A percentile compares a stretch with the other conserved stretches of the same genome.
Evolutionary conservation across 2,888 invertebrate genomes (phyloP).

Genomic region (Drosophila antonietae): DNA sequence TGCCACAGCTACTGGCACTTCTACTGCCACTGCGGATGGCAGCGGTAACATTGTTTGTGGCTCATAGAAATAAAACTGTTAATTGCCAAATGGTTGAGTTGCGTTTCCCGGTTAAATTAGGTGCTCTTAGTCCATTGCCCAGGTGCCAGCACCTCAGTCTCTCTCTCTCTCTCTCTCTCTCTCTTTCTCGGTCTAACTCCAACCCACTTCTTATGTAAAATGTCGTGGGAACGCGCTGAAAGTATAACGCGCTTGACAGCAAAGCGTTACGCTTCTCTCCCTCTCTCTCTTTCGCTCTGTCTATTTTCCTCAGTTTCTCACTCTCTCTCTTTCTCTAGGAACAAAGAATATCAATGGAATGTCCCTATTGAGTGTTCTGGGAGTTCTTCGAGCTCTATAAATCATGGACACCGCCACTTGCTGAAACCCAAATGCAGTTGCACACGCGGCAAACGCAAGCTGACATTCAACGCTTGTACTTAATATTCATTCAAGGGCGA

Average conservation of each 20-base stretch:
- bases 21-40: conserved; percentile 15
- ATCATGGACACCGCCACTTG: conserved; percentile 37
- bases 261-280: conserved; percentile 44
- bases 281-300: no score
- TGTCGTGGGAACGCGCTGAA: conserved; percentile 69
- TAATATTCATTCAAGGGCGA: conserved; percentile 65
- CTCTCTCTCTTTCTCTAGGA: conserved; percentile 3
- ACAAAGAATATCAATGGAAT: conserved; percentile 33
- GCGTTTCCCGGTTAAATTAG: conserved; percentile 68
- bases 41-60: conserved; percentile 70
- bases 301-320: no score
- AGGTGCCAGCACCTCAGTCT: conserved; percentile 23
- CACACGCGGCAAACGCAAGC: conserved; percentile 61
- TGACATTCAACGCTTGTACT: conserved; percentile 44
- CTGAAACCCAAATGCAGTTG: conserved; percentile 51
- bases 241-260: conserved; percentile 51
- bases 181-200: not conserved
- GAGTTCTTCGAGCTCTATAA: conserved; percentile 25
- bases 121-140: conserved; percentile 29
- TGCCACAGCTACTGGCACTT: conserved; percentile 1
- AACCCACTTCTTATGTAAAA: conserved; percentile 42
- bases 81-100: conserved; percentile 76
- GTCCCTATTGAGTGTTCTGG: conserved; percentile 32
- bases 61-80: conserved; percentile 81
- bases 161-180: not conserved